Conservation (phyloP, 2,888 invertebrate genomes). For the Leptarthrus brevirostris region DNA sequence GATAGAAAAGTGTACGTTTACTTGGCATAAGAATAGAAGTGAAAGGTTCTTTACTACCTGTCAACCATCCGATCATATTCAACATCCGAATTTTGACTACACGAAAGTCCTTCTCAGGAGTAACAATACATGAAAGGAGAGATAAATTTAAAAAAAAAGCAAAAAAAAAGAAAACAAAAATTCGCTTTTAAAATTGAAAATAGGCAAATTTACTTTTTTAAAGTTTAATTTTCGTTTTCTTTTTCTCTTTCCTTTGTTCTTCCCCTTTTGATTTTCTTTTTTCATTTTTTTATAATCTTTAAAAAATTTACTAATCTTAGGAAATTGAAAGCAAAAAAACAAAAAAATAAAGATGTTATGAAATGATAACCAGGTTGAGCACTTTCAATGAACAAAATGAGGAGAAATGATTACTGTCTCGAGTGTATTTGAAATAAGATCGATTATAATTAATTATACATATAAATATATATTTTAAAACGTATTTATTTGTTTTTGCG, state of each 20-base stretch:
- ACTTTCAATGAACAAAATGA: constrained; percentile 46
- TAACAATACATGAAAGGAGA: constrained; percentile 11
- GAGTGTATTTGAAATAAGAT: constrained; percentile 52
- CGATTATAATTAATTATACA: constrained; percentile 48
- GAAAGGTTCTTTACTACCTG: not conserved
- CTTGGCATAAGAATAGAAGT: constrained; percentile 78
- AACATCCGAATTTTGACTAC: constrained; percentile 15
- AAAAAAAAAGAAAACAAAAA: constrained; percentile 21
- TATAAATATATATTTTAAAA: constrained; percentile 53
- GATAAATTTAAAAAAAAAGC: constrained; percentile 18
- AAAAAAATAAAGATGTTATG: constrained; percentile 21
- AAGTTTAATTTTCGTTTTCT: constrained; percentile 26
- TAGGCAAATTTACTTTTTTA: constrained; percentile 45
- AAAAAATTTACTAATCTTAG: constrained; percentile 42
- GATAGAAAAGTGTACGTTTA: constrained; percentile 97
- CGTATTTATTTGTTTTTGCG: constrained; percentile 13
- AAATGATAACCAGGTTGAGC: constrained; percentile 39
- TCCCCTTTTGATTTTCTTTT: constrained; percentile 4
- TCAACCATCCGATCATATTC: constrained; percentile 12
- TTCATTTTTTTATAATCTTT: constrained; percentile 34
- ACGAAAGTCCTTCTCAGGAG: not conserved
- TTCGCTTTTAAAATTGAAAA: constrained; percentile 34
- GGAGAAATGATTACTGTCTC: constrained; percentile 23
- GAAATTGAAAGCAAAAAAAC: constrained; percentile 41
- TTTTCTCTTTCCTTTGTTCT: constrained; percentile 29